Percentiles rank a stretch among this genome's conserved stretches.
Conservation (phyloP, 2,113 vertebrate species). For the Elephas maximus region DNA sequence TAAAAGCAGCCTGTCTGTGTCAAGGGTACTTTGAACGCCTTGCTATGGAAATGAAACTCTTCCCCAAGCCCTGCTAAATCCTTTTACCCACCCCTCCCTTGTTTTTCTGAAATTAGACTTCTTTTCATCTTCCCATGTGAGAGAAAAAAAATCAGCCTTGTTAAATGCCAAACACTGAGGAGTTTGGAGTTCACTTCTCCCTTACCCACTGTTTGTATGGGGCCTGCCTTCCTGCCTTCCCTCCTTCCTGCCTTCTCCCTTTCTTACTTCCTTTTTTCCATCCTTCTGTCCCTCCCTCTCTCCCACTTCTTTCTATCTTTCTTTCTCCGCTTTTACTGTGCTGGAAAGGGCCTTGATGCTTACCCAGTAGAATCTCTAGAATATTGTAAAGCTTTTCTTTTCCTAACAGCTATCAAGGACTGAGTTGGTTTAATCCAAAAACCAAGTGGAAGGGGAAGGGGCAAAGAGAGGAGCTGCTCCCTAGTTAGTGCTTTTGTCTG, state of each 20-base stretch:
- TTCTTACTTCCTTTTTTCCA: not conserved
- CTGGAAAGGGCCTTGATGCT: not conserved
- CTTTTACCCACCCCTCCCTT: constrained; percentile 46
- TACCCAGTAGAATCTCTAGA: not conserved
- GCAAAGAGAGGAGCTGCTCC: not conserved
- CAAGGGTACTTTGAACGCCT: constrained; percentile 62
- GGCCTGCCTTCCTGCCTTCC: accelerated
- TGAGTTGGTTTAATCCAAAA: constrained; percentile 56
- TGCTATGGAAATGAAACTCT: constrained; percentile 63
- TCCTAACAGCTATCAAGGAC: constrained; percentile 37
- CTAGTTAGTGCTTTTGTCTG: not conserved
- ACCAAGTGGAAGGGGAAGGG: not conserved
- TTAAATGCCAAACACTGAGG: constrained; percentile 29
- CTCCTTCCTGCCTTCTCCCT: no score
- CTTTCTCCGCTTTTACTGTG: not conserved
- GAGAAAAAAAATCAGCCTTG: not conserved
- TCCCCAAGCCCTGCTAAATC: constrained; percentile 51
- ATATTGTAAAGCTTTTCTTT: constrained; percentile 69
- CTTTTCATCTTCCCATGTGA: constrained; percentile 41
- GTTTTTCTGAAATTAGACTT: constrained; percentile 52
- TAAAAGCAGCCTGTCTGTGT: constrained; percentile 14
- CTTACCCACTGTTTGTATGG: not conserved
- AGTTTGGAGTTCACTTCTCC: constrained; percentile 12
- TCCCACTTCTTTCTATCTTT: accelerated
- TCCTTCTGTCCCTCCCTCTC: accelerated